phyloP scores from a whole-genome alignment of 2,113 vertebrate genomes.

The Dasyprocta punctata region DNA sequence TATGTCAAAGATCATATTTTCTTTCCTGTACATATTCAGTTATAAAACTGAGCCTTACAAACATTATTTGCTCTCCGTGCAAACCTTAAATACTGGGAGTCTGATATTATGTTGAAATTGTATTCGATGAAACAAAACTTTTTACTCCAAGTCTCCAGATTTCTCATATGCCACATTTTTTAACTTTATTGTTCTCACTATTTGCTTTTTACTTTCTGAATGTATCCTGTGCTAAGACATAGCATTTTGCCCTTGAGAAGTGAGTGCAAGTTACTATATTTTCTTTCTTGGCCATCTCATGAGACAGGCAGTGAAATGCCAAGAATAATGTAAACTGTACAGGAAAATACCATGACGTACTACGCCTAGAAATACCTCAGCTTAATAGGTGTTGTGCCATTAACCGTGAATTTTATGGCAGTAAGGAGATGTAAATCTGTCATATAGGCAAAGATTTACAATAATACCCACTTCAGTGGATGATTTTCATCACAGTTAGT shows the following conservation, averaged over 20 bases:
- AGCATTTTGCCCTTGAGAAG: constrained; percentile 86
- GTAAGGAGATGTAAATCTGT: constrained; percentile 86
- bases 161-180: constrained; percentile 75
- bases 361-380: constrained; percentile 85
- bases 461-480: constrained; percentile 80
- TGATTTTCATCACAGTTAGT: constrained; percentile 86
- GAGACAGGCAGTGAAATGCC: constrained; percentile 82
- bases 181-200: constrained; percentile 78
- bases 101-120: constrained; percentile 61
- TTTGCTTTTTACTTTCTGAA: constrained; percentile 80
- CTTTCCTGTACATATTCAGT: background rate
- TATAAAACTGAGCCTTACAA: constrained; percentile 46
- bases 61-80: constrained; percentile 2
- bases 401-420: constrained; percentile 88
- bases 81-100: constrained; percentile 3
- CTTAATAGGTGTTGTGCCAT: constrained; percentile 89
- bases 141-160: constrained; percentile 43
- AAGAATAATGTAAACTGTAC: constrained; percentile 86
- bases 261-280: constrained; percentile 84
- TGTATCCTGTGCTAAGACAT: constrained; percentile 72
- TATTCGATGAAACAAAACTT: constrained; percentile 60
- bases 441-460: constrained; percentile 87
- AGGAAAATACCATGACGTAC: constrained; percentile 86
- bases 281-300: constrained; percentile 79
- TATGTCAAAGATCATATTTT: constrained; percentile 37